Conservation (phyloP, 2,113 vertebrate species). For the Tachuris rubrigastra region DNA sequence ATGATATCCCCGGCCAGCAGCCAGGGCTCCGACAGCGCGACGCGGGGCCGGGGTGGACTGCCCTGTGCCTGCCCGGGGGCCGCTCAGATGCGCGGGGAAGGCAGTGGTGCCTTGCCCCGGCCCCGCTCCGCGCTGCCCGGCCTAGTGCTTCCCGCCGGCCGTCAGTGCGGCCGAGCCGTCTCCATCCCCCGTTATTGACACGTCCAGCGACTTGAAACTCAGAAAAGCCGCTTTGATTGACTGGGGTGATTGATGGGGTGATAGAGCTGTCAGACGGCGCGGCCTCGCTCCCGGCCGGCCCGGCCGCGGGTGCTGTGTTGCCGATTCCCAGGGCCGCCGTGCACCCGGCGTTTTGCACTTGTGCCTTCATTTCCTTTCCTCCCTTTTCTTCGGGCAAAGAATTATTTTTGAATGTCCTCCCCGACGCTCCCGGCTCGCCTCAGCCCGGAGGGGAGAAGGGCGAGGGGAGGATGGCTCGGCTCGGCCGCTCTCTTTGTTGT, state of each 20-base stretch:
- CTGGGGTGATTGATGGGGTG: conserved; percentile 79
- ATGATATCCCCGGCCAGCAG: not conserved
- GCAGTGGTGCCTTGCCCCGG: not conserved
- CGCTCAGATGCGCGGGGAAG: not conserved
- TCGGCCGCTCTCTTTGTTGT: conserved; percentile 22
- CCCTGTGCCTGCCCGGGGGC: not conserved
- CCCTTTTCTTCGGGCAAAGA: not conserved
- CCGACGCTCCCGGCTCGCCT: not conserved
- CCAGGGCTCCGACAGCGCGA: not conserved
- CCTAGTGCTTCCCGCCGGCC: not conserved
- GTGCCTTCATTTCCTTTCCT: not conserved
- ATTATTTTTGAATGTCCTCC: not conserved
- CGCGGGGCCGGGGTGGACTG: not conserved
- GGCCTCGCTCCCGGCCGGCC: not conserved
- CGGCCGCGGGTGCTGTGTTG: conserved; percentile 52
- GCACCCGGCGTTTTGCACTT: not conserved
- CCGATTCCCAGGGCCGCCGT: not conserved
- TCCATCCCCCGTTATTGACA: conserved; percentile 75
- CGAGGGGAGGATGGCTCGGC: not conserved
- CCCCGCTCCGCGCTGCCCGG: not conserved
- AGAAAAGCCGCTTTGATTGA: conserved; percentile 85
- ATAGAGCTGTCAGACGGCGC: conserved; percentile 82
- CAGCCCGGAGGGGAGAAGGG: not conserved
- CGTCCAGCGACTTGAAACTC: conserved; percentile 69
- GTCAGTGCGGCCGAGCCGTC: conserved; percentile 53